Percentiles rank a stretch among this genome's conserved stretches.
These are phyloP conservation scores for Hirundo rustica DNA, from an alignment of 2,797 vertebrate genomes.

Conservation along the genomic window DNA sequence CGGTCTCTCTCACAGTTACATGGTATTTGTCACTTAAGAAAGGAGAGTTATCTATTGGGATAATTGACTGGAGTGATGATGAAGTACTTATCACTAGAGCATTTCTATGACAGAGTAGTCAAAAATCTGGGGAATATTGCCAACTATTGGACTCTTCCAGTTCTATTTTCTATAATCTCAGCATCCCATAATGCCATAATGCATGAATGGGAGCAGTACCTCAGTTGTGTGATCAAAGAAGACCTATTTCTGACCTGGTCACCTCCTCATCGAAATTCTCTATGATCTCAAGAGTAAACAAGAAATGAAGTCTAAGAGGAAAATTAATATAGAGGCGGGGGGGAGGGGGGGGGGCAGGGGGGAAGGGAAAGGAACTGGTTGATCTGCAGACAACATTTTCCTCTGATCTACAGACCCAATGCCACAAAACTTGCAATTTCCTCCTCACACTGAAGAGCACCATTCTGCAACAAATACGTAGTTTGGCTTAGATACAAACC, in stretches of 20 bases:
- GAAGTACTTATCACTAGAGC: background rate
- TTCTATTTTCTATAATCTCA: background rate
- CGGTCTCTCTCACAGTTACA: background rate
- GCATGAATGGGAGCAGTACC: background rate
- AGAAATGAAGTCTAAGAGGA: background rate
- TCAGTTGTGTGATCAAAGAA: background rate
- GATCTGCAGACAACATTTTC: background rate
- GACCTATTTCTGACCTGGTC: background rate
- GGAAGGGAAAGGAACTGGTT: background rate
- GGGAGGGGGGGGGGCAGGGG: fast-evolving
- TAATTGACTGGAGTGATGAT: background rate
- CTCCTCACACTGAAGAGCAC: background rate
- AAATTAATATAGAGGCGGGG: background rate
- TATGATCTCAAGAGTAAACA: background rate
- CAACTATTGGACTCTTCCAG: background rate
- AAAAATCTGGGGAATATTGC: background rate
- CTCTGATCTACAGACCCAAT: background rate
- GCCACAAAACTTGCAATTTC: background rate
- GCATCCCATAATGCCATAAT: background rate
- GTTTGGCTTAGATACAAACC: background rate
- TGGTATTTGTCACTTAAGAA: background rate
- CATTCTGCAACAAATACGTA: background rate
- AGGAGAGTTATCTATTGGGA: background rate
- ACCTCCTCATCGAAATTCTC: background rate
- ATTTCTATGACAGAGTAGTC: background rate